Base-by-base conservation (phyloP, 1,140 invertebrate genomes). In the Choristoneura fumiferana region DNA sequence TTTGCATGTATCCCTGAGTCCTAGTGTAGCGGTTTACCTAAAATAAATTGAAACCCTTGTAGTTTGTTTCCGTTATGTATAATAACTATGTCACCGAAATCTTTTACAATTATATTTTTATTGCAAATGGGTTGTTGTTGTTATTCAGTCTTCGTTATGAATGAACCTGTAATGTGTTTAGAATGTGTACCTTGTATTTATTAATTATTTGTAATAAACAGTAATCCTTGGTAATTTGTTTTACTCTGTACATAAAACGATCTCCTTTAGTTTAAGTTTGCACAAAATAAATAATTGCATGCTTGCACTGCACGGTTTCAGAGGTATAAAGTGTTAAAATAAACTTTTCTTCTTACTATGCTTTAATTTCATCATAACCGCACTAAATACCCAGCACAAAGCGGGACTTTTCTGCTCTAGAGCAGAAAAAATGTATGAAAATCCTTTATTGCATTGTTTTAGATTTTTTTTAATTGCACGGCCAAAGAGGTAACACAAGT, bases 151-250 rank as follows among this genome's bases (percentile, higher is more conserved):
- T 40, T 15, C 17, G 43, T 49, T 29, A 29, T 49, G 22, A 49
- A n/a, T 49, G 43, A 18, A 49, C 17, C 18, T 49, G 43, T 29
- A 49, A 33, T 22, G 22, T 33, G 17, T 29, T 10, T n/a, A 29
- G n/a, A 49, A 29, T 13, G 43, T 49, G 43, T 49, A 49, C 43
- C 10, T 49, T 49, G 43, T 49, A 49, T 49, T 49, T 29, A 49
- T 49, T 49, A 49, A 29, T 22, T 49, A 29, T 49, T 29, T n/a
- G n/a, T 29, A 49, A 49, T 49, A 49, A 49, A 49, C 43, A 49
- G 12, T 49, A 12, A 49, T 29, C n/a, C 18, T 33, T 49, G 43
- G 17, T 49, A 29, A 22, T 17, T 29, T 49, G 43, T 49, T 49
- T 49, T 33, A 49, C 29, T 49, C 18, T 49, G 43, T 10, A 49